A percentile compares a stretch with the other conserved stretches of the same genome.
phyloP scores from a whole-genome alignment of 2,888 invertebrate genomes.

The Mythimna lalbum region DNA sequence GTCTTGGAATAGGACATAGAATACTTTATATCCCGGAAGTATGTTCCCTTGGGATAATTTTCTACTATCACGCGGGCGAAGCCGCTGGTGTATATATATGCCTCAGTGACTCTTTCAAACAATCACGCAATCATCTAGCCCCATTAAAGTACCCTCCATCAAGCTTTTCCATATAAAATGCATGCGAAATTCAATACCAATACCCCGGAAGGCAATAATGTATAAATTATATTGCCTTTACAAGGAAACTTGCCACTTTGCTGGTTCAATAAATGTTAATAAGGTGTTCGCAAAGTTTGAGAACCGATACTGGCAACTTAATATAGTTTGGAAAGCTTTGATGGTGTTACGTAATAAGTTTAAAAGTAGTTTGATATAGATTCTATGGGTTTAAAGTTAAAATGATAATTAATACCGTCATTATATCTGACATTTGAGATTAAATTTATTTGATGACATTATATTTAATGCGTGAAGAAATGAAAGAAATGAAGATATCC shows the following conservation, averaged over 20 bases:
- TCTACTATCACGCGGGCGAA: too few relatives aligned
- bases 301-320: conserved; percentile 35
- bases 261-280: conserved; percentile 45
- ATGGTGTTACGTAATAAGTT: conserved; percentile 27
- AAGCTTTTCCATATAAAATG: not conserved
- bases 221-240: conserved; percentile 24
- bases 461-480: too few relatives aligned
- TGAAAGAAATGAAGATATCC: too few relatives aligned
- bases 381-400: too few relatives aligned
- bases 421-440: too few relatives aligned
- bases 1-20: too few relatives aligned
- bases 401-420: too few relatives aligned
- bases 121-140: not conserved
- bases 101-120: too few relatives aligned
- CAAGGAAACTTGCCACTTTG: conserved; percentile 50
- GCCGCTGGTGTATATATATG: too few relatives aligned
- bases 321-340: not conserved
- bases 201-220: not conserved
- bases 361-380: conserved; percentile 8
- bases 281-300: conserved; percentile 34
- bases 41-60: too few relatives aligned
- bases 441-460: too few relatives aligned
- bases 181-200: not conserved
- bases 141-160: not conserved
- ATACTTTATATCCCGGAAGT: too few relatives aligned